Conservation (phyloP, 2,888 invertebrate genomes). For the Syritta pipiens region DNA sequence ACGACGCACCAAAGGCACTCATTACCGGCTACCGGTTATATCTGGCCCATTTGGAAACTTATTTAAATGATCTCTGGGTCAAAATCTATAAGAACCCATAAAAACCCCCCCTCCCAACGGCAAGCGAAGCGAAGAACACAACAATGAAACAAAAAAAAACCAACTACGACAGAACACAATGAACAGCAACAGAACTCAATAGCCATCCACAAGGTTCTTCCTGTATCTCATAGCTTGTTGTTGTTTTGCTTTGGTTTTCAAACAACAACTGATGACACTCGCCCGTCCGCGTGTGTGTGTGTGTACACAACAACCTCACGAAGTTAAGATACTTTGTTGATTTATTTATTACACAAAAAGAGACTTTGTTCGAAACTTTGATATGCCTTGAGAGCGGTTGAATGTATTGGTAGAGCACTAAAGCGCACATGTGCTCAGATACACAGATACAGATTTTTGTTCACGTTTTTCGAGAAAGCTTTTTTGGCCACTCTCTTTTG, state of each 20-base stretch:
- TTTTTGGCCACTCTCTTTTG: not conserved
- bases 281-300: too few relatives aligned
- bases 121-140: conserved; percentile 23
- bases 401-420: conserved; percentile 26
- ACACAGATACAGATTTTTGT: too few relatives aligned
- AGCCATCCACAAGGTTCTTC: conserved; percentile 78
- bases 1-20: too few relatives aligned
- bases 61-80: conserved; percentile 53
- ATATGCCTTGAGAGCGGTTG: conserved; percentile 30
- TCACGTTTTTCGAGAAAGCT: not conserved
- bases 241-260: conserved; percentile 10
- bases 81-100: conserved; percentile 14
- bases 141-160: conserved; percentile 61
- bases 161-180: conserved; percentile 29
- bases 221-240: conserved; percentile 73
- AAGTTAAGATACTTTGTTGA: conserved; percentile 50
- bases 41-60: too few relatives aligned
- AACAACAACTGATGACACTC: too few relatives aligned
- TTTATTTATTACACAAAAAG: conserved; percentile 46
- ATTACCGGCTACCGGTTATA: too few relatives aligned
- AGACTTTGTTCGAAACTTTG: conserved; percentile 1
- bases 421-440: conserved; percentile 45
- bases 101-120: too few relatives aligned
- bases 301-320: conserved; percentile 62
- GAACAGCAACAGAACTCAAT: conserved; percentile 70